These are phyloP conservation scores for Drosophila bifasciata DNA, from an alignment of 1,140 invertebrate species.

Conservation along the genomic window DNA sequence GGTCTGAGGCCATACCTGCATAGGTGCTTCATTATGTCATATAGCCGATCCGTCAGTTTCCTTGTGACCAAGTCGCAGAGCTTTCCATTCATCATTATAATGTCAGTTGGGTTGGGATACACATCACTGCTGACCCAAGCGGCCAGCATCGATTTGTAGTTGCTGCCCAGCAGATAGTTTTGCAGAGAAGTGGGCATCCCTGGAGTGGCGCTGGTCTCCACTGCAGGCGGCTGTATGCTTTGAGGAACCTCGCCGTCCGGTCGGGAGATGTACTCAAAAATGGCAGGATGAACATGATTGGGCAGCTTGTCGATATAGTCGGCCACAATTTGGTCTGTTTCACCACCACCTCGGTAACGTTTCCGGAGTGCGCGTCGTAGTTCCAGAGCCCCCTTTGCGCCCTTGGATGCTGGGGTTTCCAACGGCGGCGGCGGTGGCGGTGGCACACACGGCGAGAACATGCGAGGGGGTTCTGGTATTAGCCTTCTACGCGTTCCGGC, in stretches of 20 bases:
- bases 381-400: too few relatives aligned
- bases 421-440: conserved; percentile 1
- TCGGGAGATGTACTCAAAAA: conserved; percentile 31
- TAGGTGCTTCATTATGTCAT: conserved; percentile 64
- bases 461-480: too few relatives aligned
- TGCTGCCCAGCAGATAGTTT: conserved; percentile 1
- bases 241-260: not conserved
- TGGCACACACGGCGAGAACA: not conserved
- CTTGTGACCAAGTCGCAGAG: conserved; percentile 34
- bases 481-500: not conserved
- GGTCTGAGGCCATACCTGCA: conserved; percentile 34
- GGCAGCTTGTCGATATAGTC: conserved; percentile 40
- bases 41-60: conserved; percentile 32
- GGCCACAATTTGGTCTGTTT: conserved; percentile 46
- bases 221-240: not conserved
- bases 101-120: conserved; percentile 41
- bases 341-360: not conserved
- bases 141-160: conserved; percentile 39
- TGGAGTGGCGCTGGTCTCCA: not conserved
- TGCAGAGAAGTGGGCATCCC: not conserved
- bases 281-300: conserved; percentile 21
- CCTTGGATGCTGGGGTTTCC: not conserved
- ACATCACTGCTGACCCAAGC: conserved; percentile 51
- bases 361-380: too few relatives aligned
- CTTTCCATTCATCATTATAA: conserved; percentile 42